These are phyloP conservation scores for Aplodontia rufa DNA, from an alignment of 2,113 vertebrate genomes.

Conservation along the genomic window DNA sequence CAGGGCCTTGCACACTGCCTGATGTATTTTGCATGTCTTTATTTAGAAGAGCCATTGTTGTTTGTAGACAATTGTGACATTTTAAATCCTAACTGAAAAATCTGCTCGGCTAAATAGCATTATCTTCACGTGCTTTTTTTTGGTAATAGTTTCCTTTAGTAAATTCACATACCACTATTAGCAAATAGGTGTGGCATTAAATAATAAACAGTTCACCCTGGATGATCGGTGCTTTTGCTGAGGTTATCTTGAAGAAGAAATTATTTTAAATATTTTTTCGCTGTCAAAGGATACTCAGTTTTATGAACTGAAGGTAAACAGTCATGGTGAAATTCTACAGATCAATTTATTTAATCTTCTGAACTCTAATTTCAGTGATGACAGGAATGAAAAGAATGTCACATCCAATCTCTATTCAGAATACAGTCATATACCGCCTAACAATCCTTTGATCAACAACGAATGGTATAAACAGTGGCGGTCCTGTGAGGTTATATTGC, in stretches of 20 bases:
- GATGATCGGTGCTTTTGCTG: not conserved
- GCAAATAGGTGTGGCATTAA: not conserved
- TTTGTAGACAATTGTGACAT: not conserved
- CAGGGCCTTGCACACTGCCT: not conserved
- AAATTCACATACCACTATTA: not conserved
- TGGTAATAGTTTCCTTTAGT: not conserved
- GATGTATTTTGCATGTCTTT: not conserved
- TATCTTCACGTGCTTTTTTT: not conserved
- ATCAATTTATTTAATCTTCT: not conserved
- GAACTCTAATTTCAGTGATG: not conserved
- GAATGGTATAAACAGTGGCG: not conserved
- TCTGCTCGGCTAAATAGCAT: not conserved
- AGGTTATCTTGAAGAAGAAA: not conserved
- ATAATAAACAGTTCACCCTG: not conserved
- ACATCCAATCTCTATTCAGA: not conserved
- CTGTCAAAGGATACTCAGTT: not conserved
- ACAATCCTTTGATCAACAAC: not conserved
- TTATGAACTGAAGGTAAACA: not conserved
- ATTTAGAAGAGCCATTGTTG: not conserved
- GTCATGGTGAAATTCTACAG: not conserved
- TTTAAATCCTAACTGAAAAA: not conserved
- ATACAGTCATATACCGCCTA: not conserved
- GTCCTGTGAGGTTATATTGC: not conserved
- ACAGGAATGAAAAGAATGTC: slow-evolving; percentile 4
- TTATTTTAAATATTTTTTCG: not conserved